phyloP scores from a whole-genome alignment of 2,113 vertebrate genomes.

The Pogonocichla stellata region DNA sequence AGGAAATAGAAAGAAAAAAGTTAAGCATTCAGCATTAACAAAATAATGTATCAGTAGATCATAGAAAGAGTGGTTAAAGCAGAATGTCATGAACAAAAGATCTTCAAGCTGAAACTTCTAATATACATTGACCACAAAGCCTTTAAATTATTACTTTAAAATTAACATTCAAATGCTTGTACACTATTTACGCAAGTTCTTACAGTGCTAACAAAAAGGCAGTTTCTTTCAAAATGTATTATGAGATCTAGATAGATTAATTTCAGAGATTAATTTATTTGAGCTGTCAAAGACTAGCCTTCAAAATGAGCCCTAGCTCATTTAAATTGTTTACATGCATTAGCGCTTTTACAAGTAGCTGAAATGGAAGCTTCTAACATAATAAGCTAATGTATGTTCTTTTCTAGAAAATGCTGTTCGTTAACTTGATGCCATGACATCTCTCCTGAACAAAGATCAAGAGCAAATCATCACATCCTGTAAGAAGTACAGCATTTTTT shows the following conservation, averaged over 20 bases:
- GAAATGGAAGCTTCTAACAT: background rate
- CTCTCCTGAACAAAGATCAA: background rate
- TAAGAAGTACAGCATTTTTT: background rate
- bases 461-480: background rate
- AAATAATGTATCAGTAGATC: slow-evolving; percentile 81
- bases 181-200: background rate
- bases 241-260: background rate
- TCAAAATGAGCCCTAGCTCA: background rate
- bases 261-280: background rate
- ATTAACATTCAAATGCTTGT: background rate
- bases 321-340: background rate
- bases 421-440: background rate
- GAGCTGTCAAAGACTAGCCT: background rate
- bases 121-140: slow-evolving; percentile 33
- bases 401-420: background rate
- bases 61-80: slow-evolving; percentile 81
- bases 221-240: background rate
- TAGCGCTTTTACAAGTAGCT: background rate
- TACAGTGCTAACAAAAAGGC: background rate
- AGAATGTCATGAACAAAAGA: slow-evolving; percentile 76
- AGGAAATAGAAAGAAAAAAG: slow-evolving; percentile 79
- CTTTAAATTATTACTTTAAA: background rate
- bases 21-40: slow-evolving; percentile 83
- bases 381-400: background rate
- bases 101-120: slow-evolving; percentile 68